Percentiles rank a stretch among this genome's conserved stretches.
Evolutionary conservation across 2,888 invertebrate genomes (phyloP).

Genomic region (Cantharis rustica): DNA sequence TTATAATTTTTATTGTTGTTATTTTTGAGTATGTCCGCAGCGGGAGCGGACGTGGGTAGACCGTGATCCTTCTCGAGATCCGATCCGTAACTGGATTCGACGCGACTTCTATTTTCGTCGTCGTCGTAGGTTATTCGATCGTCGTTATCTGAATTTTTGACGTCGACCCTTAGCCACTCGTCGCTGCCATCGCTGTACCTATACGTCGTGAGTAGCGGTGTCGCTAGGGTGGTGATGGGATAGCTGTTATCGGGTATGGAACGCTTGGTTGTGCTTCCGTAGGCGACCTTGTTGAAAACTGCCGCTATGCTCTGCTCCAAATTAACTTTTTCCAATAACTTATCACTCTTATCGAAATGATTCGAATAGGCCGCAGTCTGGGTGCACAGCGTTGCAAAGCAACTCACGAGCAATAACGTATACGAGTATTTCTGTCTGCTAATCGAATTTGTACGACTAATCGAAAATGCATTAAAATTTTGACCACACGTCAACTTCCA

Average conservation of each 20-base stretch:
- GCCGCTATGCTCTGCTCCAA: slow-evolving; percentile 70
- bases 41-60: slow-evolving; percentile 75
- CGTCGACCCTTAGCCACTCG: slow-evolving; percentile 54
- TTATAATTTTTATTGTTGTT: slow-evolving; percentile 77
- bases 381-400: slow-evolving; percentile 5
- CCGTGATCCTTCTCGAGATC: slow-evolving; percentile 76
- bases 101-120: slow-evolving; percentile 41
- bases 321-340: slow-evolving; percentile 63
- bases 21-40: slow-evolving; percentile 78
- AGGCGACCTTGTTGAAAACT: slow-evolving; percentile 71
- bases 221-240: slow-evolving; percentile 67
- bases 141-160: slow-evolving; percentile 38
- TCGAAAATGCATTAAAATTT: slow-evolving; percentile 1
- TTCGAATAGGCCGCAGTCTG: slow-evolving; percentile 41
- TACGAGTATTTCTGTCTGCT: neutral
- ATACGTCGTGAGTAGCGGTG: slow-evolving; percentile 64
- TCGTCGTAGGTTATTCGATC: slow-evolving; percentile 29
- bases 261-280: slow-evolving; percentile 71
- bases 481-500: slow-evolving; percentile 7
- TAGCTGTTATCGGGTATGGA: slow-evolving; percentile 69
- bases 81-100: slow-evolving; percentile 63
- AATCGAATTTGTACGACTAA: neutral
- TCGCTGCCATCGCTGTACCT: slow-evolving; percentile 55
- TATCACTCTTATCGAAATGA: slow-evolving; percentile 52
- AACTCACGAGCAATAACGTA: slow-evolving; percentile 13